Conservation (phyloP, 2,797 vertebrate genomes). For the Bradypus variegatus region DNA sequence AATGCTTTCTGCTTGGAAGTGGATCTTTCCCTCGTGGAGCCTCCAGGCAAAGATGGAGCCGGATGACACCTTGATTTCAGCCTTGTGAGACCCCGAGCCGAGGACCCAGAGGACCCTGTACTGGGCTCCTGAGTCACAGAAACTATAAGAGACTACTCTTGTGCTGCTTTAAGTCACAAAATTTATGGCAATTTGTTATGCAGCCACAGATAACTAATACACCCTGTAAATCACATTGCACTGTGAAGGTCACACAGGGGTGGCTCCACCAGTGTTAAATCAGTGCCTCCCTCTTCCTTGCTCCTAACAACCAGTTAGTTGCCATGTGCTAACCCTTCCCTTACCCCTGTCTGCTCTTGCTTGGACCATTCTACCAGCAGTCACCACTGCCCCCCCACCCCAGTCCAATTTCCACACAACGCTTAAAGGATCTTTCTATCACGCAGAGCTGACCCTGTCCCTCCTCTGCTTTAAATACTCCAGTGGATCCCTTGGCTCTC, state of each 20-base stretch:
- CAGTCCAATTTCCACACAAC: not conserved
- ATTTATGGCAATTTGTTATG: not conserved
- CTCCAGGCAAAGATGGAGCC: not conserved
- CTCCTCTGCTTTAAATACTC: not conserved
- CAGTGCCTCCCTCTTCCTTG: not conserved
- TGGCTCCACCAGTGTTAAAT: not conserved
- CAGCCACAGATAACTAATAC: not conserved
- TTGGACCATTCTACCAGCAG: no score
- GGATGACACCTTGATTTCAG: not conserved
- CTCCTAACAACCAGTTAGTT: not conserved
- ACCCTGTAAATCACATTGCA: not conserved
- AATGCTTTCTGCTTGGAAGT: not conserved
- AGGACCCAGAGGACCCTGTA: not conserved
- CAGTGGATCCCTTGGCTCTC: not conserved
- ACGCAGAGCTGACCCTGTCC: not conserved
- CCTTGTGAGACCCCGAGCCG: no score
- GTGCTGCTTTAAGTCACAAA: not conserved
- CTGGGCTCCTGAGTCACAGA: not conserved
- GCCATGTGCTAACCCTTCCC: fast-evolving
- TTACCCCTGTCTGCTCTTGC: not conserved
- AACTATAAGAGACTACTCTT: not conserved
- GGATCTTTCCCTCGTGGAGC: not conserved
- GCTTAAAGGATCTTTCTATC: not conserved
- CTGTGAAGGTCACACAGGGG: not conserved
- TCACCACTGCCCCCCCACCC: not conserved